Evolutionary conservation across 2,888 invertebrate species (phyloP), one percentile per base, ranked within the genome.

Genomic region (Mythimna loreyi): DNA sequence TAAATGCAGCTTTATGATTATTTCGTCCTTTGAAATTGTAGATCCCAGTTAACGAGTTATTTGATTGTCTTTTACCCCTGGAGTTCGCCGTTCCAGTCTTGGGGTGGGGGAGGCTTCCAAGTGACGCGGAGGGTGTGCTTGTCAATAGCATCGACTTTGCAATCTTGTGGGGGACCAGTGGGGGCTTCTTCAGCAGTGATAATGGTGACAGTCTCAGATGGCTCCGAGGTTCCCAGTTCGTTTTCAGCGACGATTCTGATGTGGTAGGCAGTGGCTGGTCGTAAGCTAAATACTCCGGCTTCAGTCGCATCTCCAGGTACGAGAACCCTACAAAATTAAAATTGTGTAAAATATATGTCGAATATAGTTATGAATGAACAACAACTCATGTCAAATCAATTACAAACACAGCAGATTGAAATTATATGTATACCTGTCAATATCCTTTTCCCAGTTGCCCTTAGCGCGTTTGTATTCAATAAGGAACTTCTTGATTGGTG

Each of bases 151-250:
- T 98, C 98, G 4, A 98, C 98, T 90, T 98, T 97, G 47, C 98
- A 97, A 81, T 97, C 97, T 77, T 97, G 98, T 55, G 98, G 98
- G 72, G 98, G 98, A 56, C 98, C 98, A 71, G 98, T 97, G 1
- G 98, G 98, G 8, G 97, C 97, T 96, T 99, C 99, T 94, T 99
- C 99, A 47, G 99, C 98, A 36, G 99, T 99, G 77, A 99, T 99
- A 79, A 99, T 99, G 3, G 98, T 98, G 3, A 99, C 98, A 2
- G 98, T 98, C 88, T 99, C 98, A 0, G 99, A 99, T 3, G 98
- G 98, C 82, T 98, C 98, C 40, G 99, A 99, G n/a, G 97, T 97
- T 64, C 99, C 99, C 75, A 99, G 97, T 92, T 98, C 98, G 88
- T 99, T 99, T 94, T 99, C 98, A 69, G 99, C 99, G 3, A 99